These are phyloP conservation scores for Ctenochaetus hawaiiensis DNA, from an alignment of 2,797 vertebrate species.

Conservation along the genomic window DNA sequence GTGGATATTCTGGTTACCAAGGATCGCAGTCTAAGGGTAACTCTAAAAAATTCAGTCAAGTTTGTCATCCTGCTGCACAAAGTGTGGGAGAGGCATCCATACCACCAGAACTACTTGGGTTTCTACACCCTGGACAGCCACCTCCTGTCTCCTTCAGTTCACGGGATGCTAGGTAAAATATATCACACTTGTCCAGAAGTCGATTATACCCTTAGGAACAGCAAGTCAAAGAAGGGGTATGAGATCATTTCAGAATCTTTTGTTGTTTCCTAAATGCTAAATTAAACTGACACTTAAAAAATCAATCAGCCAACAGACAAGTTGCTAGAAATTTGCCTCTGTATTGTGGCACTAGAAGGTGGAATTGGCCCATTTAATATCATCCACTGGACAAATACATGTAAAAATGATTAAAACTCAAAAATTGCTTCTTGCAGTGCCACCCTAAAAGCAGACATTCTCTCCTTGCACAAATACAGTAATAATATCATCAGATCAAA, in stretches of 20 bases:
- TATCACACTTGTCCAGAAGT: not conserved
- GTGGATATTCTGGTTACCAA: slow-evolving; percentile 85
- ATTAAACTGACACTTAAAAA: not conserved
- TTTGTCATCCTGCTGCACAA: slow-evolving; percentile 90
- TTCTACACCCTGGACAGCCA: slow-evolving; percentile 91
- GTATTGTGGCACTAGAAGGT: not conserved
- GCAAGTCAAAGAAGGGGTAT: not conserved
- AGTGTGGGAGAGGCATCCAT: slow-evolving; percentile 88
- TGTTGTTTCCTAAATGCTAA: not conserved
- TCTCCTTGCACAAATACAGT: not conserved
- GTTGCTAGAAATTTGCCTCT: not conserved
- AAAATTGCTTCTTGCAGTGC: not conserved
- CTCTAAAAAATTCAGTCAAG: slow-evolving; percentile 84
- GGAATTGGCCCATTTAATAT: not conserved
- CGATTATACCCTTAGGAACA: not conserved
- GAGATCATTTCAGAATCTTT: not conserved
- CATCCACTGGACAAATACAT: not conserved
- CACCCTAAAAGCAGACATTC: not conserved
- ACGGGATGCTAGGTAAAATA: slow-evolving; percentile 90
- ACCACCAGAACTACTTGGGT: slow-evolving; percentile 90
- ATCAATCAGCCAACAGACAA: not conserved
- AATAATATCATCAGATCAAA: not conserved
- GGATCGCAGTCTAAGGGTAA: slow-evolving; percentile 86
- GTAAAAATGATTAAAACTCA: not conserved
- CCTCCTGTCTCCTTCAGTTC: slow-evolving; percentile 87